A percentile compares a stretch with the other conserved stretches of the same genome.
These are phyloP conservation scores for Pelecanoides urinatrix DNA, from an alignment of 2,113 vertebrate genomes.

Conservation along the genomic window DNA sequence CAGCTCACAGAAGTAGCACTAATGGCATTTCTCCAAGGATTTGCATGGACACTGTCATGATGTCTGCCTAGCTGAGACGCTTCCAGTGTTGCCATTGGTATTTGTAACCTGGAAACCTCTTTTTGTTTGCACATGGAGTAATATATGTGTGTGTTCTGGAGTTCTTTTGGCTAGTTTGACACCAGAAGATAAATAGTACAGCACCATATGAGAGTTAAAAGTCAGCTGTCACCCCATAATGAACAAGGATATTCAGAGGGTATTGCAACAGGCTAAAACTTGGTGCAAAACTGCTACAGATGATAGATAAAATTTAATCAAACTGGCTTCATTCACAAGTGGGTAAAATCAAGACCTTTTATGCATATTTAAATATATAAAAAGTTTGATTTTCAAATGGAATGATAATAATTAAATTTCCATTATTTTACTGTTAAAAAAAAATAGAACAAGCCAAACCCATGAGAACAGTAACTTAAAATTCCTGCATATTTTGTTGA, in stretches of 20 bases:
- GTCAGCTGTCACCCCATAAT: background rate
- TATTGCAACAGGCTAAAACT: background rate
- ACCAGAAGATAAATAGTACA: background rate
- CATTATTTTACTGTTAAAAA: background rate
- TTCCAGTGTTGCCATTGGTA: background rate
- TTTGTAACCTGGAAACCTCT: background rate
- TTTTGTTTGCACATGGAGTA: background rate
- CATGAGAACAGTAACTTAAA: background rate
- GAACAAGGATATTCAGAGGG: background rate
- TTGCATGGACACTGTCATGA: background rate
- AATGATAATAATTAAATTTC: background rate
- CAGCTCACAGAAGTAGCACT: background rate
- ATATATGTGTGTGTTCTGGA: background rate
- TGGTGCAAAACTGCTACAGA: background rate
- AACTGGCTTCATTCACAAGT: background rate
- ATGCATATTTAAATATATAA: background rate
- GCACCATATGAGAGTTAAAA: background rate
- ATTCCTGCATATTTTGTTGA: background rate
- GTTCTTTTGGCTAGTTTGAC: background rate
- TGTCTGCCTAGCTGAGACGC: background rate
- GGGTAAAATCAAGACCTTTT: background rate
- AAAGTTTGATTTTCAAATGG: background rate
- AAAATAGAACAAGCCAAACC: background rate
- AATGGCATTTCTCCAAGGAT: background rate
- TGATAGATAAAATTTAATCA: background rate